phyloP scores from a whole-genome alignment of 2,888 invertebrate species.

The Cyaniris semiargus region DNA sequence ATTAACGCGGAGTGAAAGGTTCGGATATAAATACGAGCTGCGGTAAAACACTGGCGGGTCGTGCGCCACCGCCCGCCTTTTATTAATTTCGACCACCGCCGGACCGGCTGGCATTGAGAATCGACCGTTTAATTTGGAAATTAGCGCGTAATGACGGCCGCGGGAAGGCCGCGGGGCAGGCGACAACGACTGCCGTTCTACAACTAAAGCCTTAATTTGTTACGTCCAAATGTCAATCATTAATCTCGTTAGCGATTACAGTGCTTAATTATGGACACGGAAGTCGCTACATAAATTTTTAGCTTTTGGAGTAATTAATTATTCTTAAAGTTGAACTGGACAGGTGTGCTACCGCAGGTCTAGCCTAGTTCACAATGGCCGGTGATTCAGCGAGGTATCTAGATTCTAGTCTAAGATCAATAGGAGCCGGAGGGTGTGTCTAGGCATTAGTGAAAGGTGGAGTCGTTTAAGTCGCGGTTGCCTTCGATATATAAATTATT shows the following conservation, averaged over 20 bases:
- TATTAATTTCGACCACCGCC: constrained; percentile 75
- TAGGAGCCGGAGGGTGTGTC: constrained; percentile 33
- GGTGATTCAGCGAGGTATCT: constrained; percentile 11
- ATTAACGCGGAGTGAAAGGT: constrained; percentile 77
- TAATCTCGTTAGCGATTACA: constrained; percentile 43
- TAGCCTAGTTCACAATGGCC: constrained; percentile 30
- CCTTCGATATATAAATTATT: constrained; percentile 24
- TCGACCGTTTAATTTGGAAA: constrained; percentile 78
- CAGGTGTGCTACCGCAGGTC: constrained; percentile 24
- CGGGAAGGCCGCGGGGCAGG: constrained; percentile 73
- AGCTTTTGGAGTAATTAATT: neutral
- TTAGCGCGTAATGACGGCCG: constrained; percentile 69
- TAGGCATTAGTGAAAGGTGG: constrained; percentile 35
- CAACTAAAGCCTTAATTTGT: constrained; percentile 42
- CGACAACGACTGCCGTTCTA: constrained; percentile 61
- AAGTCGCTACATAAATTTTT: neutral
- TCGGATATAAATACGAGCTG: constrained; percentile 69
- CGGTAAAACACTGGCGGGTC: constrained; percentile 68
- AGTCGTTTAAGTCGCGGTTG: constrained; percentile 30
- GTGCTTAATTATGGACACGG: neutral
- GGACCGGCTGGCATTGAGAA: constrained; percentile 76
- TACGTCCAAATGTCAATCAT: constrained; percentile 42
- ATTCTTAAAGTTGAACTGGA: neutral
- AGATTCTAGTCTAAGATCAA: constrained; percentile 28
- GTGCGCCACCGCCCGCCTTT: constrained; percentile 73